Percentiles rank a stretch among this genome's conserved stretches.
Evolutionary conservation across 2,113 vertebrate species (phyloP).

Genomic region (Sterrhoptilus dennistouni): DNA sequence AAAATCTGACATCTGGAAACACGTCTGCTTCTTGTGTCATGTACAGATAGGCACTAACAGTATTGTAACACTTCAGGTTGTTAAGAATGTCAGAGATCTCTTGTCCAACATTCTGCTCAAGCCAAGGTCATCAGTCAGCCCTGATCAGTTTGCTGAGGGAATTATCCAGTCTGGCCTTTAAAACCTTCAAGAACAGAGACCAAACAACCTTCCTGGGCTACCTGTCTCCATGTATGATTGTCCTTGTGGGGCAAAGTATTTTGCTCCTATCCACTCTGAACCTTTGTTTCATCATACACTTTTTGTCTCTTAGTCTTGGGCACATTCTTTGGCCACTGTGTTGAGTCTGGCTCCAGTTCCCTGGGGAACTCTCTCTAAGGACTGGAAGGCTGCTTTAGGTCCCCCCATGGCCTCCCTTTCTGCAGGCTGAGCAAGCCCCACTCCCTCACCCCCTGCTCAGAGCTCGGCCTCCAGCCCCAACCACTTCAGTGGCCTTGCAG

Average conservation of each 20-base stretch:
- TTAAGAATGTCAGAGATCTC: not conserved
- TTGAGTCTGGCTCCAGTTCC: not conserved
- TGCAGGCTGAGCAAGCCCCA: not conserved
- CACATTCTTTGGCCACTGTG: not conserved
- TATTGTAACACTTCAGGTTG: not conserved
- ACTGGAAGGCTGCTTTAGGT: not conserved
- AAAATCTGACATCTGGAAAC: not conserved
- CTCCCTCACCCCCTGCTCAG: not conserved
- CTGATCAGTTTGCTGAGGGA: not conserved
- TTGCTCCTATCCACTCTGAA: not conserved
- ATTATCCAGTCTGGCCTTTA: not conserved
- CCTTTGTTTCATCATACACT: not conserved
- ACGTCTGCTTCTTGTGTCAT: not conserved
- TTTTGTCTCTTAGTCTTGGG: not conserved
- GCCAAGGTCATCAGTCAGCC: not conserved
- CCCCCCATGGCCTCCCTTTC: not conserved
- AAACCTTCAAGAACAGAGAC: not conserved
- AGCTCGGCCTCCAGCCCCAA: not conserved
- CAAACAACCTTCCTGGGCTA: not conserved
- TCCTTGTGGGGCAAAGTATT: not conserved
- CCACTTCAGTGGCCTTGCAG: not conserved
- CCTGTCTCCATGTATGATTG: not conserved
- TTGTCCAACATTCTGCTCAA: not conserved
- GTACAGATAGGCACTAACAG: not conserved
- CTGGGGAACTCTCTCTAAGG: not conserved